Conservation (phyloP, 2,888 invertebrate genomes). For the Latheticus oryzae region DNA sequence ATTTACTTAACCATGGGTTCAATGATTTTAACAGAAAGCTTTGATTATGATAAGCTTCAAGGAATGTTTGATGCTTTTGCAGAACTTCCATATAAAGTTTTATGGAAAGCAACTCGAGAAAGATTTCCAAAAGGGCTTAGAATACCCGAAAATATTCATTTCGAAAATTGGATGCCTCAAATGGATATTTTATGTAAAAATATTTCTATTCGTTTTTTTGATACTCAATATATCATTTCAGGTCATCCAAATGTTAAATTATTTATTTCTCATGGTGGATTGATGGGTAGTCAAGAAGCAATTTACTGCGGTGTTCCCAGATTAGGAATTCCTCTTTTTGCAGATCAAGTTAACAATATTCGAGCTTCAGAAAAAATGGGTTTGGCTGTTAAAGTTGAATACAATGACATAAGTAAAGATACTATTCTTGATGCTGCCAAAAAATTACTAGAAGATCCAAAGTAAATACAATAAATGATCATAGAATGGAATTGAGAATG, state of each 20-base stretch:
- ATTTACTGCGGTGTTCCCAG: conserved; percentile 64
- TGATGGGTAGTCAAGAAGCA: conserved; percentile 67
- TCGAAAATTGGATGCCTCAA: conserved; percentile 71
- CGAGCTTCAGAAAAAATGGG: conserved; percentile 68
- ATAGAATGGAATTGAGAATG: no score
- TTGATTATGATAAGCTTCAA: conserved; percentile 66
- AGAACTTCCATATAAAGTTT: conserved; percentile 68
- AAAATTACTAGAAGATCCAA: conserved; percentile 37
- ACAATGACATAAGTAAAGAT: conserved; percentile 53
- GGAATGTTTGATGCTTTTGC: conserved; percentile 68
- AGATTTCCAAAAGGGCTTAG: conserved; percentile 65
- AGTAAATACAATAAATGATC: conserved; percentile 11
- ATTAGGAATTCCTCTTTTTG: conserved; percentile 62
- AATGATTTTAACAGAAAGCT: conserved; percentile 69
- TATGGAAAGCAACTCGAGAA: conserved; percentile 69
- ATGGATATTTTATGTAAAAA: conserved; percentile 69
- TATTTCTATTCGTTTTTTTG: no score
- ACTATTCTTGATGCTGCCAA: conserved; percentile 50
- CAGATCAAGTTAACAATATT: conserved; percentile 67
- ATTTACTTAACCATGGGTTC: conserved; percentile 73
- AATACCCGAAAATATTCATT: conserved; percentile 66
- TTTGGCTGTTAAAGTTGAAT: conserved; percentile 63
- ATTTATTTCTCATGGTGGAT: conserved; percentile 69
- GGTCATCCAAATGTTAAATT: conserved; percentile 61
- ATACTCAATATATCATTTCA: conserved; percentile 51